Evolutionary conservation across 2,888 invertebrate species (phyloP).

Genomic region (Pachymerium ferrugineum): DNA sequence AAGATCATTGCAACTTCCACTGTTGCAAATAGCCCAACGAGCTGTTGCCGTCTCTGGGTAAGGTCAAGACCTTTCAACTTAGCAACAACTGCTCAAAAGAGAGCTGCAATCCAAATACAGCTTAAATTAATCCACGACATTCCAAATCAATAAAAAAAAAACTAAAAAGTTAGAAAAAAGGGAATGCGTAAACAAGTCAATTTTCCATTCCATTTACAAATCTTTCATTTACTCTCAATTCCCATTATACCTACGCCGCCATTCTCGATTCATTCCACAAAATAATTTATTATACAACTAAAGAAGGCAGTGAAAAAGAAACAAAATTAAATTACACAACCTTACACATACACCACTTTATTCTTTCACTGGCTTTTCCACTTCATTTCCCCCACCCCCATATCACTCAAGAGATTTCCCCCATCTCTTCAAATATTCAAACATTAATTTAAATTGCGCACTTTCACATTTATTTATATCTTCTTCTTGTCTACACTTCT

Average conservation of each 20-base stretch:
- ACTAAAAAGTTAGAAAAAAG: not conserved
- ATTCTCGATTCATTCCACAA: not conserved
- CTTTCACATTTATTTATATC: constrained; percentile 18
- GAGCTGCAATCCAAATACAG: no score
- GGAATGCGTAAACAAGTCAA: not conserved
- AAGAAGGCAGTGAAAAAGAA: not conserved
- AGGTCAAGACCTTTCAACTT: not conserved
- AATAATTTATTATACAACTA: constrained; percentile 7
- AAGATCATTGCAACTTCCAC: not conserved
- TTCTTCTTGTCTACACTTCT: constrained; percentile 3
- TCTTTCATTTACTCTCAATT: not conserved
- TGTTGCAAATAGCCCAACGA: constrained; percentile 5
- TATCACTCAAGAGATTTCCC: constrained; percentile 9
- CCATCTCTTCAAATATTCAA: constrained; percentile 13
- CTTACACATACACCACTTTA: constrained; percentile 18
- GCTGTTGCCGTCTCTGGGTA: not conserved
- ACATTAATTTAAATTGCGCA: constrained; percentile 15
- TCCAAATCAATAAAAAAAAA: not conserved
- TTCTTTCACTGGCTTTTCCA: not conserved
- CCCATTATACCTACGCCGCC: not conserved
- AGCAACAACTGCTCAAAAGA: not conserved
- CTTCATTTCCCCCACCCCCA: constrained; percentile 16
- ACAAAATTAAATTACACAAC: constrained; percentile 6
- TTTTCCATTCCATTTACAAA: not conserved
- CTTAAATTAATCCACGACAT: no score